These are phyloP conservation scores for Spheniscus mendiculus DNA, from an alignment of 2,113 vertebrate genomes.

Conservation along the genomic window DNA sequence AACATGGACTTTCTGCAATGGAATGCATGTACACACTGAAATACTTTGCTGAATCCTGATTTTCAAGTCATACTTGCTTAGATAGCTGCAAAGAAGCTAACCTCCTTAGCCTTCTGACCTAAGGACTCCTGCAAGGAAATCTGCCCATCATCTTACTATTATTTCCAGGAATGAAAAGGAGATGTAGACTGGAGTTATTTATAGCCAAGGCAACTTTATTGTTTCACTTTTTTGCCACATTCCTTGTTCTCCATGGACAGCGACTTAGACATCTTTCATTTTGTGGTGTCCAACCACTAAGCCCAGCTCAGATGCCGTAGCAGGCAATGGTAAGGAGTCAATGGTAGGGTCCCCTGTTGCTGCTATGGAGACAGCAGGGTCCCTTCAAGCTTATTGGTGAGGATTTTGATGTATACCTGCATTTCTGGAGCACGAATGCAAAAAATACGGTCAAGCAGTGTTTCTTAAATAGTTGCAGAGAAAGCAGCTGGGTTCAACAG, in stretches of 20 bases:
- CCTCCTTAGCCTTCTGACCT: too few relatives aligned
- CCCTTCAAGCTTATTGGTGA: neutral
- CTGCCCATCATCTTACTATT: neutral
- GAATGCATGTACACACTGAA: neutral
- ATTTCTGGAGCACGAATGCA: neutral
- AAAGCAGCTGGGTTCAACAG: neutral
- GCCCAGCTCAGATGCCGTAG: neutral
- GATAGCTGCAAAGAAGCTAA: neutral
- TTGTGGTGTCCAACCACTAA: neutral
- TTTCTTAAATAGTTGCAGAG: neutral
- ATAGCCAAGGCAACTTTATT: too few relatives aligned
- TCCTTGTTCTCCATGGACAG: neutral
- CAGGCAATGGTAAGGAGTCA: too few relatives aligned
- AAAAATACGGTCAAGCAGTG: neutral
- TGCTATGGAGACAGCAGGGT: neutral
- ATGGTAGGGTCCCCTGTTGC: accelerated
- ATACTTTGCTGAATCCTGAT: neutral
- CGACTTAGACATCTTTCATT: neutral
- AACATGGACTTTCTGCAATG: neutral
- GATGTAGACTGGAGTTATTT: neutral
- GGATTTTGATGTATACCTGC: neutral
- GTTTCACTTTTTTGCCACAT: neutral
- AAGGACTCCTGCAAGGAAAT: neutral
- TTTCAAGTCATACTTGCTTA: neutral
- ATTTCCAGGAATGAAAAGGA: neutral